phyloP scores from a whole-genome alignment of 2,888 invertebrate genomes.

The Drosophila basisetae region DNA sequence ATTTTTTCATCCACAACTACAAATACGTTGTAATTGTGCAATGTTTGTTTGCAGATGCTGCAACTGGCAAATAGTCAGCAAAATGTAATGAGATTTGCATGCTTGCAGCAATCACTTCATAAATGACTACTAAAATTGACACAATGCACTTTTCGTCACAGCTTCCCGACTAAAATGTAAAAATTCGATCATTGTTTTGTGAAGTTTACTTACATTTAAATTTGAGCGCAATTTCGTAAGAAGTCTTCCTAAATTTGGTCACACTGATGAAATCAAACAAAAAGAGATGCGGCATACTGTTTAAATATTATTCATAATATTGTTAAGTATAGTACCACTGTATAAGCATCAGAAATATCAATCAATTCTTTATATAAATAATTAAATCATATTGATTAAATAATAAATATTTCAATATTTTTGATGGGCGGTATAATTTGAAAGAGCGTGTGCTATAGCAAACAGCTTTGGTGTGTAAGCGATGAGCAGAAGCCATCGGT shows the following conservation, averaged over 20 bases:
- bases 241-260: not conserved
- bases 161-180: not conserved
- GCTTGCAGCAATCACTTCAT: conserved; percentile 12
- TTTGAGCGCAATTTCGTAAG: not conserved
- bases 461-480: not conserved
- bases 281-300: not conserved
- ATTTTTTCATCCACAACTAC: not conserved
- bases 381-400: not conserved
- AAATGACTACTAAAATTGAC: conserved; percentile 12
- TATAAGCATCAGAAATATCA: not conserved
- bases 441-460: conserved; percentile 2
- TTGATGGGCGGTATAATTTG: not conserved
- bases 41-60: conserved; percentile 38
- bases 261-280: not conserved
- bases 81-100: conserved; percentile 31
- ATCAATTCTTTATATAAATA: not conserved
- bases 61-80: conserved; percentile 28
- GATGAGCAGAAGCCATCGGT: not conserved
- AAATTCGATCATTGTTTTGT: no score
- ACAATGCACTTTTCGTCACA: conserved; percentile 4
- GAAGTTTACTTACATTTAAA: not conserved
- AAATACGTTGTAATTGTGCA: conserved; percentile 27
- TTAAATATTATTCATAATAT: not conserved
- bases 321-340: not conserved
- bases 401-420: not conserved